These are phyloP conservation scores for Hydropsyche tenuis DNA, from an alignment of 1,140 invertebrate species.

Conservation along the genomic window DNA sequence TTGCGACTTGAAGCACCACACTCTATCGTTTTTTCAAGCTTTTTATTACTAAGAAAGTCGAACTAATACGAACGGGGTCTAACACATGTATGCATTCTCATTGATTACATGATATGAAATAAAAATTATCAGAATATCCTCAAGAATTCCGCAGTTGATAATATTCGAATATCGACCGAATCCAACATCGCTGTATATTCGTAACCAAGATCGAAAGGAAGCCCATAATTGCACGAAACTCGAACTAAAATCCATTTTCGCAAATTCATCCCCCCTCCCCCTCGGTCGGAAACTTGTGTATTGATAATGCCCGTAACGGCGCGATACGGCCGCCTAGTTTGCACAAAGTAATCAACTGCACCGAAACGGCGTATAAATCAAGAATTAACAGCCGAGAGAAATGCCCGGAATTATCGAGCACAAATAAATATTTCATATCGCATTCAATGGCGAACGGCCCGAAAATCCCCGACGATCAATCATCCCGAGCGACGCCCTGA, in stretches of 20 bases:
- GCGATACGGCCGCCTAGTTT: conserved; percentile 15
- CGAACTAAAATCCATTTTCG: conserved; percentile 28
- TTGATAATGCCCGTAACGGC: conserved; percentile 32
- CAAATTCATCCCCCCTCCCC: conserved; percentile 21
- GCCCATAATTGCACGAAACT: conserved; percentile 32
- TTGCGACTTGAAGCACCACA: too few relatives aligned
- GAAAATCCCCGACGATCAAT: conserved; percentile 17
- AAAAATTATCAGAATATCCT: too few relatives aligned
- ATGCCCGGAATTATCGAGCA: neutral
- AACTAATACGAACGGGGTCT: too few relatives aligned
- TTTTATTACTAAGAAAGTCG: neutral
- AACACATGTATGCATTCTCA: too few relatives aligned
- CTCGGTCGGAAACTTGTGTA: conserved; percentile 26
- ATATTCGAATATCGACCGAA: too few relatives aligned
- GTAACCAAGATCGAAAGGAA: conserved; percentile 4
- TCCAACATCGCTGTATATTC: neutral
- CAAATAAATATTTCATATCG: neutral
- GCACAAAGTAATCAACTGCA: conserved; percentile 32
- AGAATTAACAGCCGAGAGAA: conserved; percentile 9
- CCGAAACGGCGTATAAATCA: conserved; percentile 21
- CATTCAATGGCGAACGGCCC: neutral
- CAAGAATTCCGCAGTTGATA: too few relatives aligned
- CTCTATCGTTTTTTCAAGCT: neutral
- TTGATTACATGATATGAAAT: too few relatives aligned
- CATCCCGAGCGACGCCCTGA: conserved; percentile 1